Evolutionary conservation across 2,113 vertebrate species (phyloP), one percentile per base, ranked within the genome.

Genomic region (Syngnathus typhle): DNA sequence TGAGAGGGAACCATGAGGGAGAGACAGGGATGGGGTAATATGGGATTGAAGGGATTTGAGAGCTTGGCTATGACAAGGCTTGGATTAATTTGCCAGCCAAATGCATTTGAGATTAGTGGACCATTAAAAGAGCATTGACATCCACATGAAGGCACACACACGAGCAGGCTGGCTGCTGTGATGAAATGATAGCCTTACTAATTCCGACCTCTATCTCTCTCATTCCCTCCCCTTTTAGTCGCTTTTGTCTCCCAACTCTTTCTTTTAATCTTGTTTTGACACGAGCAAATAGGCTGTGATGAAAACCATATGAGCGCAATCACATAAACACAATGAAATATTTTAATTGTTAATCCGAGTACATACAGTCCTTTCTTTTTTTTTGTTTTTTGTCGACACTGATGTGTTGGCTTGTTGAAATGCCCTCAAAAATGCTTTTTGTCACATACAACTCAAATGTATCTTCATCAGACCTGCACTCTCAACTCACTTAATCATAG

Each of bases 11-110:
- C 68, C 41, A 43, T 11, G 68, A 41, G 23, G 60, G 49, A 70
- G 72, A 69, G 32, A 43, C 69, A 21, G 70, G 32, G 61, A 65
- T 47, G 54, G 74, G 11, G 23, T 61, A 56, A 36, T 59, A 68
- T 49, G 66, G 78, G 70, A 72, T 72, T 47, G 78, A 75, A 43
- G 77, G 70, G 70, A 68, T 54, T 77, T 85, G 82, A 81, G 73
- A 82, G 83, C 82, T 85, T 73, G 79, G 76, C 82, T 69, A 80
- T 74, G 80, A 85, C 80, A 76, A 79, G 83, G 80, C 81, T 85
- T 82, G 83, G 88, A 90, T 89, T 90, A 88, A 89, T 86, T 87
- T 77, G 73, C 81, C 79, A 76, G 84, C 86, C 87, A 89, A 89
- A 87, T 88, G 88, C 83, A 81, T 85, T 85, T 77, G 78, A 87